phyloP scores from a whole-genome alignment of 2,888 invertebrate genomes.

The Anarsia innoxiella region DNA sequence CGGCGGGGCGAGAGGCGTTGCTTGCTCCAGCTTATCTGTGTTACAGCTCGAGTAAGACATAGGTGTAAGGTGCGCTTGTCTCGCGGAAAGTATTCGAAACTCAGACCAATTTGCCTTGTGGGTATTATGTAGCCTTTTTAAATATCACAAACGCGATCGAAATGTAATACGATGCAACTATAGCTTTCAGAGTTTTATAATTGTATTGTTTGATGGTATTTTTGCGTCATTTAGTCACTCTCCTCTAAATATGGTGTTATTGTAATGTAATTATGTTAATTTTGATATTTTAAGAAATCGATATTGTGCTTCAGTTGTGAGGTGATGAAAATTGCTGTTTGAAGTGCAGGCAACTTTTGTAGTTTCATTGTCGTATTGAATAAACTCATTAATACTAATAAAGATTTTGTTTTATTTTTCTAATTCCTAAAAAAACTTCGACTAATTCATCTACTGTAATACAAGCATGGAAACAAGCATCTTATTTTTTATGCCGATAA shows the following conservation, averaged over 20 bases:
- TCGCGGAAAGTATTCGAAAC: conserved; percentile 63
- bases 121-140: conserved; percentile 73
- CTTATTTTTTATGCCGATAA: too few species aligned
- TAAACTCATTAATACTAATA: conserved; percentile 72
- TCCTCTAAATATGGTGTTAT: conserved; percentile 55
- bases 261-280: conserved; percentile 48
- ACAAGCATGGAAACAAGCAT: neutral
- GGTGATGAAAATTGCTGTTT: conserved; percentile 61
- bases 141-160: conserved; percentile 60
- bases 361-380: conserved; percentile 77
- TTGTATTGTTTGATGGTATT: conserved; percentile 39
- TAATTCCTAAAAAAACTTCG: too few species aligned
- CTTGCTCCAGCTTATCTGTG: conserved; percentile 45
- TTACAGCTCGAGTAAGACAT: neutral
- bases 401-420: conserved; percentile 28
- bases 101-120: conserved; percentile 76
- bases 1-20: too few species aligned
- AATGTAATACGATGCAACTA: conserved; percentile 67
- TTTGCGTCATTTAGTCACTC: conserved; percentile 71
- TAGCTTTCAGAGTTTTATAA: conserved; percentile 64
- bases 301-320: conserved; percentile 72
- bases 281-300: conserved; percentile 59
- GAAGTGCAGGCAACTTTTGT: conserved; percentile 75
- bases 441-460: neutral
- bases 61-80: conserved; percentile 65